Base-by-base conservation (phyloP, 2,888 invertebrate species). In the Ischnus inquisitorius region DNA sequence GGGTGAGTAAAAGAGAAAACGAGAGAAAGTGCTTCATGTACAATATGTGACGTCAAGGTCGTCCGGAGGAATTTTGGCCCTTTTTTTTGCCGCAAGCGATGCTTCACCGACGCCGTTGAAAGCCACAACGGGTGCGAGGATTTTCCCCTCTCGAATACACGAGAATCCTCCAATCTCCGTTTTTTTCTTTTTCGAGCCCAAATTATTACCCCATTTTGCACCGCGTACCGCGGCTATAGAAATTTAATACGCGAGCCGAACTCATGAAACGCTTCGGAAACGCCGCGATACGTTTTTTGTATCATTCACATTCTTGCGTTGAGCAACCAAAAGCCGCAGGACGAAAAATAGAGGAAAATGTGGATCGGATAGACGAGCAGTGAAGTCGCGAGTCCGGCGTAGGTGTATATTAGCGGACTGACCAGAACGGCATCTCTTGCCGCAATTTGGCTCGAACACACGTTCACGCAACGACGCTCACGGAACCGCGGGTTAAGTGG, bases 31-130 rank as follows among this genome's bases (percentile, higher is more conserved):
- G 81, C 85, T 75, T 86, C 87, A 80, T 84, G 81, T 57, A 81
- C 76, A 82, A 74, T 64, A 69, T 65, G 77, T 84, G 83, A 88
- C 87, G 82, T 84, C 89, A 90, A 90, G 89, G 89, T 89, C 90
- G 88, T 62, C 54, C 64, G 72, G 75, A 79, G 14, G n/a, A 69
- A 64, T 71, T 76, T 83, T 77, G 68, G 39, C 51, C 39, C 54
- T 2, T 16, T 48, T 16, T 41, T 65, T 71, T 76, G 43, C 34
- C 54, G 6, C 34, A 34, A 34, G 6, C 34, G 4, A 34, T 34
- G 34, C 34, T 34, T 34, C 48, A 39, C 51, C 41, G 43, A 48
- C 77, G 64, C 41, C 19, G 48, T 51, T 64, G 68, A 57, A 78
- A 65, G 28, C 41, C 78, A 57, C 48, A 69, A 34, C 34, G 34